Conservation (phyloP, 2,797 vertebrate species). For the Heteromormyrus szaboi region DNA sequence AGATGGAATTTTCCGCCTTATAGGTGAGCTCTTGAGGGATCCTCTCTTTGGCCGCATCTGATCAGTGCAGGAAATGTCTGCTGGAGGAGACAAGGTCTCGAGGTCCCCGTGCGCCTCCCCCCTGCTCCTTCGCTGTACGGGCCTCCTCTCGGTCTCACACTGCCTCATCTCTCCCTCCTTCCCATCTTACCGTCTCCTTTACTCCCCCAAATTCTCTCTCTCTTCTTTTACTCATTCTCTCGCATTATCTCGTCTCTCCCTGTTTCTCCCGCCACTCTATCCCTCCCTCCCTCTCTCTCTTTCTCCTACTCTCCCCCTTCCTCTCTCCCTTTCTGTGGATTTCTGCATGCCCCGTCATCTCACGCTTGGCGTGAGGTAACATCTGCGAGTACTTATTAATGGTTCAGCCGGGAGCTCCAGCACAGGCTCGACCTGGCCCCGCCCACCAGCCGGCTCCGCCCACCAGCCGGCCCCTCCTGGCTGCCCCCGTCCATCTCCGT, state of each 20-base stretch:
- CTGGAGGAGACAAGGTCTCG: background rate
- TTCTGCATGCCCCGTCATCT: slow-evolving; percentile 14
- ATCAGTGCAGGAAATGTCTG: background rate
- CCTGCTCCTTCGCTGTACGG: background rate
- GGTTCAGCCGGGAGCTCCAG: slow-evolving; percentile 5
- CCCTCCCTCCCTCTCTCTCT: background rate
- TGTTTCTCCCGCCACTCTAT: background rate
- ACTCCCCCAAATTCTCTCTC: background rate
- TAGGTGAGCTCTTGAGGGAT: background rate
- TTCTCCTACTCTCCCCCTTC: background rate
- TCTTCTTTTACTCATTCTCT: background rate
- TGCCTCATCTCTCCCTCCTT: background rate
- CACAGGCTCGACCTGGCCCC: background rate
- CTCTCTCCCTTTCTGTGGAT: background rate
- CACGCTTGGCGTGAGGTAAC: slow-evolving; percentile 10
- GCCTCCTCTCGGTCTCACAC: background rate
- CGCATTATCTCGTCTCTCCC: background rate
- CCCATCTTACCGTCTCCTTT: background rate
- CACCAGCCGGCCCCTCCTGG: background rate
- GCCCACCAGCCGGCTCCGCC: background rate
- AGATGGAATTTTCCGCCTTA: background rate
- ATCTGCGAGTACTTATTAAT: slow-evolving; percentile 22
- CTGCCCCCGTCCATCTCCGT: background rate
- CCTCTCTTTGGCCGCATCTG: background rate
- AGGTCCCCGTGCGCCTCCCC: background rate